phyloP scores from a whole-genome alignment of 2,113 vertebrate species.

The Urocitellus parryii region DNA sequence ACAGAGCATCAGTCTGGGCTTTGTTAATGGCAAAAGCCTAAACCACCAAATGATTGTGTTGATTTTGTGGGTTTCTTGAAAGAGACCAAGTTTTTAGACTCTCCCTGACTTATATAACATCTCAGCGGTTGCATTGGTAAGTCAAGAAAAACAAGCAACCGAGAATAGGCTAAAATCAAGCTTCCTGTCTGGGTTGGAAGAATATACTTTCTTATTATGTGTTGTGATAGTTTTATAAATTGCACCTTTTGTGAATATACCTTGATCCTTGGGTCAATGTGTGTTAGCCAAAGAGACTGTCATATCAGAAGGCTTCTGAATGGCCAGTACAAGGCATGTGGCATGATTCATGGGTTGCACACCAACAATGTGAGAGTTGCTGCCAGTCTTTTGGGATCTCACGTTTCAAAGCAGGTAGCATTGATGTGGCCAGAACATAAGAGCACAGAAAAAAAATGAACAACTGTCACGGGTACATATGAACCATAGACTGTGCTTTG shows the following conservation, averaged over 20 bases:
- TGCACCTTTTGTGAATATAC: background rate
- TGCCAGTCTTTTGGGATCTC: slow-evolving; percentile 43
- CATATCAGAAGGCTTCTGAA: background rate
- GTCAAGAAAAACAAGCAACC: background rate
- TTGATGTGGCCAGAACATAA: background rate
- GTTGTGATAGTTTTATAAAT: slow-evolving; percentile 2
- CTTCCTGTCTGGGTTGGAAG: background rate
- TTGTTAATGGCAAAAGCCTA: slow-evolving; percentile 65
- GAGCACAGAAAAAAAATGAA: background rate
- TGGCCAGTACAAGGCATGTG: background rate
- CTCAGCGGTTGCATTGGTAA: slow-evolving; percentile 4
- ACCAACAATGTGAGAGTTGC: background rate
- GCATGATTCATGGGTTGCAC: background rate
- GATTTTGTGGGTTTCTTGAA: slow-evolving; percentile 76
- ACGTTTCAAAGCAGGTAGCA: slow-evolving; percentile 32
- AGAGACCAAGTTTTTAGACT: slow-evolving; percentile 57
- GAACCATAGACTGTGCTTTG: background rate
- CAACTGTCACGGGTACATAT: background rate
- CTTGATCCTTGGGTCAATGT: background rate
- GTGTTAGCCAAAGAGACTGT: background rate
- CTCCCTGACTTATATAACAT: slow-evolving; percentile 42
- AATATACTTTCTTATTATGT: background rate
- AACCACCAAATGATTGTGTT: slow-evolving; percentile 74
- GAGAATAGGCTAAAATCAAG: background rate
- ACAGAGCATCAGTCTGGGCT: slow-evolving; percentile 50